A percentile compares a stretch with the other conserved stretches of the same genome.
These are phyloP conservation scores for Ceyx margarethae DNA, from an alignment of 2,113 vertebrate species.

Conservation along the genomic window DNA sequence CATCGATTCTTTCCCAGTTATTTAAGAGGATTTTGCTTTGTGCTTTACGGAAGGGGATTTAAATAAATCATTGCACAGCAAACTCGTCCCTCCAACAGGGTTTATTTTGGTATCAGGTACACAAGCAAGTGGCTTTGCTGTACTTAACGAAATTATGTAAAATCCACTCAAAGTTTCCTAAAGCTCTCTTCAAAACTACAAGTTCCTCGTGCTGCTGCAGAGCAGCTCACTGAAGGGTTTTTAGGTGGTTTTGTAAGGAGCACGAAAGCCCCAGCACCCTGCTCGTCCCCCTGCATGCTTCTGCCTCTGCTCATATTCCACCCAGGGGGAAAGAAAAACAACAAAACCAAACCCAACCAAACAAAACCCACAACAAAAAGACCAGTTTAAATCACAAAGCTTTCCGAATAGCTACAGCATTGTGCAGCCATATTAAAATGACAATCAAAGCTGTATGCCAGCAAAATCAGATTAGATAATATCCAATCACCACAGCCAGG, in stretches of 20 bases:
- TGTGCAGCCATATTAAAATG: slow-evolving; percentile 42
- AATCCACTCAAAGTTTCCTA: slow-evolving; percentile 58
- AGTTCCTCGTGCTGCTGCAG: not conserved
- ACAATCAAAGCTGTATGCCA: slow-evolving; percentile 58
- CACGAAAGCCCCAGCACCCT: not conserved
- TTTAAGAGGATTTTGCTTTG: slow-evolving; percentile 56
- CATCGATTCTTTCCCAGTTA: not conserved
- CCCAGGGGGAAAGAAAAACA: fast-evolving
- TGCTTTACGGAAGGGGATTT: slow-evolving; percentile 32
- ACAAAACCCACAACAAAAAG: not conserved
- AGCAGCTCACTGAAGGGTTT: slow-evolving; percentile 5
- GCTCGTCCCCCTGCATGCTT: not conserved
- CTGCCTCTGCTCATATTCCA: not conserved
- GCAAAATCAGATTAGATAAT: slow-evolving; percentile 69
- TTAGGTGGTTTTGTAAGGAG: slow-evolving; percentile 31
- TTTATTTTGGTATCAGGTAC: slow-evolving; percentile 55
- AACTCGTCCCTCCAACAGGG: slow-evolving; percentile 45
- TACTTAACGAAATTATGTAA: slow-evolving; percentile 59
- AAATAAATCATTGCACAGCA: slow-evolving; percentile 46
- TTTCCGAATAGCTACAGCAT: slow-evolving; percentile 2
- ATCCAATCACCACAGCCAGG: slow-evolving; percentile 57
- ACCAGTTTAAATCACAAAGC: slow-evolving; percentile 47
- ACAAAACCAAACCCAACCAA: not conserved
- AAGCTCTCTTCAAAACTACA: slow-evolving; percentile 41
- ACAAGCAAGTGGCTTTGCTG: slow-evolving; percentile 54